These are phyloP conservation scores for Brachyistius frenatus DNA, from an alignment of 2,113 vertebrate genomes.

Conservation along the genomic window DNA sequence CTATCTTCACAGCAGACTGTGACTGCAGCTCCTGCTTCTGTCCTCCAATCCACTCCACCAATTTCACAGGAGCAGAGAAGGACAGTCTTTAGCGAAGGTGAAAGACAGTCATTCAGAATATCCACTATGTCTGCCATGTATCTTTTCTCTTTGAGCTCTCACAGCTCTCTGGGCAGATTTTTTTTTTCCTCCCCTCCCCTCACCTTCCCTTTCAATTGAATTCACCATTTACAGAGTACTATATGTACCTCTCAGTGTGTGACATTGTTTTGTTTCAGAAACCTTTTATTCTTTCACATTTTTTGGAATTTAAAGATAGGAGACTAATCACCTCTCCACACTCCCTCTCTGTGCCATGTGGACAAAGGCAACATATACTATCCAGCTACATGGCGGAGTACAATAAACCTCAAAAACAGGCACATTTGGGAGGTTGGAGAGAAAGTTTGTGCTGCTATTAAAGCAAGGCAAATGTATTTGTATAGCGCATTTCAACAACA, in stretches of 20 bases:
- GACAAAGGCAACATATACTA: background rate
- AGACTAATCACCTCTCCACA: too few species aligned
- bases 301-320: too few species aligned
- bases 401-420: too few species aligned
- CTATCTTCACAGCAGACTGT: slow-evolving; percentile 26
- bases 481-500: too few species aligned
- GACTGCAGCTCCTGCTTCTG: background rate
- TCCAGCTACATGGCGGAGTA: background rate
- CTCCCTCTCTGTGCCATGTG: too few species aligned
- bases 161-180: background rate
- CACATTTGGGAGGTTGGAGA: too few species aligned
- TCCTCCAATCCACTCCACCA: slow-evolving; percentile 5
- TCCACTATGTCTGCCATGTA: background rate
- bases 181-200: background rate
- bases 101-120: background rate
- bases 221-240: background rate
- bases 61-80: background rate
- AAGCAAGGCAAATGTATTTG: too few species aligned
- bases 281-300: too few species aligned
- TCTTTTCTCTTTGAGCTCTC: background rate
- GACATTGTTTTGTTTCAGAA: background rate
- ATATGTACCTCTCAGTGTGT: background rate
- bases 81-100: background rate
- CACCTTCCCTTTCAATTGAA: background rate
- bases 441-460: too few species aligned